Percentiles rank a stretch among this genome's conserved stretches.
Evolutionary conservation across 2,888 invertebrate genomes (phyloP).

Genomic region (Caenorhabditis afra): DNA sequence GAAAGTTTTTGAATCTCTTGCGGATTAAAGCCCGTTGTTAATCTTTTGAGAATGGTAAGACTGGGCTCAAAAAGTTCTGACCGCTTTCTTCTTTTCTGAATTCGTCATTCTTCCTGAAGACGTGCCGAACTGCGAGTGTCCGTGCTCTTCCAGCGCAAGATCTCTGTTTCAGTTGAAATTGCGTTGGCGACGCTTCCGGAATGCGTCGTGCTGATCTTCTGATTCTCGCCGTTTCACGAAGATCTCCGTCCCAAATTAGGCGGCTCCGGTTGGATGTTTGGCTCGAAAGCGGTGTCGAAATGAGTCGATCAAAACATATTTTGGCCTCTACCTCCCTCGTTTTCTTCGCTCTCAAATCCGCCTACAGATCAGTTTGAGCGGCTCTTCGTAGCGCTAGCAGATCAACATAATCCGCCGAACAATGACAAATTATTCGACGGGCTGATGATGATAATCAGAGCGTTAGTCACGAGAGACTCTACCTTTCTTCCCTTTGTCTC

Average conservation of each 20-base stretch:
- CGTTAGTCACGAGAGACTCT: slow-evolving; percentile 13
- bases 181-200: slow-evolving; percentile 21
- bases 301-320: slow-evolving; percentile 7
- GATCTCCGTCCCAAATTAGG: slow-evolving; percentile 27
- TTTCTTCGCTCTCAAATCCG: slow-evolving; percentile 18
- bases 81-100: slow-evolving; percentile 3
- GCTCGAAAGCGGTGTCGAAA: neutral
- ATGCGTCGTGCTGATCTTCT: neutral
- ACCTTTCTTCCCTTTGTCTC: neutral
- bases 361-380: slow-evolving; percentile 23
- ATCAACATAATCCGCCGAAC: slow-evolving; percentile 34
- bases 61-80: neutral
- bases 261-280: slow-evolving; percentile 21
- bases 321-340: slow-evolving; percentile 11
- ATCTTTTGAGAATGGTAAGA: neutral
- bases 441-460: neutral
- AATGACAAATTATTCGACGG: slow-evolving; percentile 16
- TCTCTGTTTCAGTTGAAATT: neutral
- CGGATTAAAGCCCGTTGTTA: neutral
- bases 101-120: neutral
- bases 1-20: neutral
- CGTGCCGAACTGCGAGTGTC: too few relatives aligned
- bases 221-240: slow-evolving; percentile 5
- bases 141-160: neutral
- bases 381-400: slow-evolving; percentile 16